Evolutionary conservation across 2,113 vertebrate species (phyloP).

Genomic region (Tragelaphus imberbis): DNA sequence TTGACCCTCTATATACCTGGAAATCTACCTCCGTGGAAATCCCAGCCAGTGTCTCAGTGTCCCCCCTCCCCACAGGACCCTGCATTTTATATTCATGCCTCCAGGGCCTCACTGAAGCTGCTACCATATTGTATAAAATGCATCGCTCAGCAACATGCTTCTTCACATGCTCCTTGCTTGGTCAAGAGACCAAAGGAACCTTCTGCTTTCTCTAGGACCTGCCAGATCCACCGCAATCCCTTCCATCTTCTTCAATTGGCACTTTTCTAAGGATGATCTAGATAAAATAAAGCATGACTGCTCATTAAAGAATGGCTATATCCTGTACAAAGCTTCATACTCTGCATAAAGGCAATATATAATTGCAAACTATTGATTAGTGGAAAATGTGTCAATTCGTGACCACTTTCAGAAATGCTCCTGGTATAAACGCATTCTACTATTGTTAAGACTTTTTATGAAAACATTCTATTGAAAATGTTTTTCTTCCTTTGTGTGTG

Average conservation of each 20-base stretch:
- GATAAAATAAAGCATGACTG: background rate
- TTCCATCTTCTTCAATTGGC: fast-evolving
- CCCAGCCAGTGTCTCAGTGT: background rate
- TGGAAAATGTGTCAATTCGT: background rate
- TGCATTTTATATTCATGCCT: background rate
- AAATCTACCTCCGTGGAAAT: background rate
- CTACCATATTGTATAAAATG: fast-evolving
- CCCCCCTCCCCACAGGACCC: fast-evolving
- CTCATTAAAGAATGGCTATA: background rate
- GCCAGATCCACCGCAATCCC: background rate
- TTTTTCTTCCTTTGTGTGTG: background rate
- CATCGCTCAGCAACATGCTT: background rate
- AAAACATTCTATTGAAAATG: background rate
- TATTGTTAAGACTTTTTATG: background rate
- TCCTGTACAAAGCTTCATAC: background rate
- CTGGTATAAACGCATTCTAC: background rate
- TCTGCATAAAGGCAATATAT: background rate
- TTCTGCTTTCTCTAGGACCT: background rate
- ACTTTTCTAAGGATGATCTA: background rate
- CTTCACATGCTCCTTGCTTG: background rate
- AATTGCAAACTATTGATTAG: background rate
- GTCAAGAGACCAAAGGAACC: background rate
- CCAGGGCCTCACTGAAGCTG: fast-evolving
- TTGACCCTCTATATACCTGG: background rate
- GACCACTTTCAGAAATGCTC: background rate